Percentiles rank a stretch among this genome's conserved stretches.
phyloP scores from a whole-genome alignment of 2,888 invertebrate genomes.

The Drosophila phalerata region DNA sequence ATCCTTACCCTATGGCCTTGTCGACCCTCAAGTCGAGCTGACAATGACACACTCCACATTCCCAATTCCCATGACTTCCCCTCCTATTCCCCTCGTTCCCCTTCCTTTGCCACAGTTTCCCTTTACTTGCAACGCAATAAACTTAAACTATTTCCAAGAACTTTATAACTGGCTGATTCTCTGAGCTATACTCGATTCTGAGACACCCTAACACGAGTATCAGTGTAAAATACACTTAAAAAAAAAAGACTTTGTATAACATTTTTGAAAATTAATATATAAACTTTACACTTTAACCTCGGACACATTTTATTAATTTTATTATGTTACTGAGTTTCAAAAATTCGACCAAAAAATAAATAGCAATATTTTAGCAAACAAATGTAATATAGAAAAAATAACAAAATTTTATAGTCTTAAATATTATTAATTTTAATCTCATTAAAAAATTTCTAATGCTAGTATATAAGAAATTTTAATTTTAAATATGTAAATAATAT shows the following conservation, averaged over 20 bases:
- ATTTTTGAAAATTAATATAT: no score
- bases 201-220: not conserved
- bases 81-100: not conserved
- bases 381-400: no score
- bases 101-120: not conserved
- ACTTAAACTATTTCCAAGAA: conserved; percentile 13
- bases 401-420: no score
- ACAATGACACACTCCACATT: conserved; percentile 38
- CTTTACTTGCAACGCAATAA: not conserved
- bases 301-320: no score
- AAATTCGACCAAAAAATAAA: no score
- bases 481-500: not conserved
- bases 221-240: not conserved
- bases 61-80: not conserved
- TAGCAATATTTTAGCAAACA: no score
- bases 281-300: no score
- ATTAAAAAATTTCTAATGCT: no score
- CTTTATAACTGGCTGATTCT: conserved; percentile 3
- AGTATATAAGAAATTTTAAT: no score
- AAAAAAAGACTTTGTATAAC: no score
- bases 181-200: not conserved
- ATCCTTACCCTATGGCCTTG: conserved; percentile 23
- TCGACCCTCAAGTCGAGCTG: conserved; percentile 27
- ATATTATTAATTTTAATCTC: no score
- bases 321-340: no score